Percentiles rank a stretch among this genome's conserved stretches.
Evolutionary conservation across 2,797 vertebrate genomes (phyloP).

Genomic region (Brachyrhaphis roseni): DNA sequence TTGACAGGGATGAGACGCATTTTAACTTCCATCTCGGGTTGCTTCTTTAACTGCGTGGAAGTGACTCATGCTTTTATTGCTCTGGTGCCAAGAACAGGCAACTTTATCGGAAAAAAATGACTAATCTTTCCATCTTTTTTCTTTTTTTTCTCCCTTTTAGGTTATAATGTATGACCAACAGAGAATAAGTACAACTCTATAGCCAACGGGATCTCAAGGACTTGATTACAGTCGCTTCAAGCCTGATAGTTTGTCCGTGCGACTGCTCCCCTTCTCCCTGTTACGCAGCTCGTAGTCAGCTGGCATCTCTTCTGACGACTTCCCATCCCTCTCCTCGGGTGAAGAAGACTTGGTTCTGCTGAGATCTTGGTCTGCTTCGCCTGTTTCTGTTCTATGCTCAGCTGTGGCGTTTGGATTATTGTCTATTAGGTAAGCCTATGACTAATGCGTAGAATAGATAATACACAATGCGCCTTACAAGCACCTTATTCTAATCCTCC

Average conservation of each 20-base stretch:
- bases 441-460: slow-evolving; percentile 63
- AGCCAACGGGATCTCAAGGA: slow-evolving; percentile 91
- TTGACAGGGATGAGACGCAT: not conserved
- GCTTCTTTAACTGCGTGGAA: slow-evolving; percentile 34
- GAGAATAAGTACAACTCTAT: slow-evolving; percentile 97
- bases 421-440: slow-evolving; percentile 77
- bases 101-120: slow-evolving; percentile 11
- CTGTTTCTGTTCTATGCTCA: slow-evolving; percentile 59
- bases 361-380: slow-evolving; percentile 70
- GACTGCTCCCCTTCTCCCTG: slow-evolving; percentile 80
- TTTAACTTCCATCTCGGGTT: slow-evolving; percentile 7
- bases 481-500: slow-evolving; percentile 56
- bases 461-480: slow-evolving; percentile 47
- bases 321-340: slow-evolving; percentile 63
- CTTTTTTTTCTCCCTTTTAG: slow-evolving; percentile 68
- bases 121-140: not conserved
- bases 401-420: slow-evolving; percentile 61
- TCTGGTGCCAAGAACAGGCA: slow-evolving; percentile 28
- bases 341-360: slow-evolving; percentile 72
- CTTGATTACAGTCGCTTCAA: slow-evolving; percentile 96
- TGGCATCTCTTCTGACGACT: slow-evolving; percentile 75
- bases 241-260: slow-evolving; percentile 94
- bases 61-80: slow-evolving; percentile 32
- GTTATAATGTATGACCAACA: slow-evolving; percentile 94
- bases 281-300: slow-evolving; percentile 64